These are phyloP conservation scores for Orchesella cincta DNA, from an alignment of 1,140 invertebrate species.

Conservation along the genomic window DNA sequence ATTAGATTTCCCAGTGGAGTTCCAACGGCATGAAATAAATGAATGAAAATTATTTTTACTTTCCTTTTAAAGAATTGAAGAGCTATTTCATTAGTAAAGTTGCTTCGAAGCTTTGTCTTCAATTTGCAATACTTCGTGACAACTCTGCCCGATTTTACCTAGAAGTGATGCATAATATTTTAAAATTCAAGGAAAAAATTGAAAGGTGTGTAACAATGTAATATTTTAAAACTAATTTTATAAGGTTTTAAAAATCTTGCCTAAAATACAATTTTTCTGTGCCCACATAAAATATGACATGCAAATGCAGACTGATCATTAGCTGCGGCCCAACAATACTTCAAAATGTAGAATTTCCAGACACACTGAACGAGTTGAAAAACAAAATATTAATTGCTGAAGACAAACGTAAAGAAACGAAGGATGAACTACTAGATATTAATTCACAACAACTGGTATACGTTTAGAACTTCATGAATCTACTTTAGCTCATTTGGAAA, in stretches of 20 bases:
- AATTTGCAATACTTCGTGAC: background rate
- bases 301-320: background rate
- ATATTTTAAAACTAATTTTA: background rate
- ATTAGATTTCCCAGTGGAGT: background rate
- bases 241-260: background rate
- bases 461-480: too few species aligned
- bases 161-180: background rate
- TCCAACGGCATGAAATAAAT: too few species aligned
- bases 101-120: background rate
- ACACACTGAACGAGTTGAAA: background rate
- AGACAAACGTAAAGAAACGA: background rate
- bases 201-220: too few species aligned
- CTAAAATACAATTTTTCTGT: background rate
- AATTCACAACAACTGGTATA: too few species aligned
- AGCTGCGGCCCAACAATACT: background rate
- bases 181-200: background rate
- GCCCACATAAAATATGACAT: background rate
- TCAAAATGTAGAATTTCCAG: background rate
- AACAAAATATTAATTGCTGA: background rate
- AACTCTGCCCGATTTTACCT: background rate
- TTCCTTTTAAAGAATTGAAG: background rate
- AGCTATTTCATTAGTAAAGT: background rate
- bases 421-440: background rate
- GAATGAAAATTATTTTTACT: background rate
- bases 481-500: too few species aligned